phyloP scores from a whole-genome alignment of 2,797 vertebrate genomes.

The Lepus oiostolus region DNA sequence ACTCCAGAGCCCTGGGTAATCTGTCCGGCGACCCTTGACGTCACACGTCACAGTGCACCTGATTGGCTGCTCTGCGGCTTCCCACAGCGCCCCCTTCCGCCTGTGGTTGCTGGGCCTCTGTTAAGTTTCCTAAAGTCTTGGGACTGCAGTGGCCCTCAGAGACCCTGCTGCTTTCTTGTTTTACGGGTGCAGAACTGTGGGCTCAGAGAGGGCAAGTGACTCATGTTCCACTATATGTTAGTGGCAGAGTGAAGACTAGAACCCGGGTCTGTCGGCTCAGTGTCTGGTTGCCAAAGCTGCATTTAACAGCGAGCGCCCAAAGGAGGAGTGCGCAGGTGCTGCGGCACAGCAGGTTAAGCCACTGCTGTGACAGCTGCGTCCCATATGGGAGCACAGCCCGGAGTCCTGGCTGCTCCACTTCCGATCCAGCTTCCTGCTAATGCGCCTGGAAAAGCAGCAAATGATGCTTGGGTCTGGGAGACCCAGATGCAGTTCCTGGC shows the following conservation, averaged over 20 bases:
- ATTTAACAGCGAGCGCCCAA: no score
- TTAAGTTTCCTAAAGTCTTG: neutral
- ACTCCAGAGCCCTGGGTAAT: neutral
- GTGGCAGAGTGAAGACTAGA: neutral
- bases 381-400: no score
- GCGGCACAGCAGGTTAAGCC: no score
- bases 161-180: neutral
- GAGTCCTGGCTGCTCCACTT: neutral
- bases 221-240: neutral
- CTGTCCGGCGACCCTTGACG: neutral
- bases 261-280: neutral
- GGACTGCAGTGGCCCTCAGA: neutral
- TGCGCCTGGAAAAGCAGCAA: no score
- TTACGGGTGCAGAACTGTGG: neutral
- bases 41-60: neutral
- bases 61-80: neutral
- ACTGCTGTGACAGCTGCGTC: no score
- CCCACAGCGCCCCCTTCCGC: fast-evolving
- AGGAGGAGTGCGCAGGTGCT: no score
- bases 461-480: no score
- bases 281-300: neutral
- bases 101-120: neutral
- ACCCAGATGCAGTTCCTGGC: no score
- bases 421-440: no score
- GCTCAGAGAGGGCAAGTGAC: neutral